Evolutionary conservation across 2,888 invertebrate genomes (phyloP).

Genomic region (Apomyelois bistriatella): DNA sequence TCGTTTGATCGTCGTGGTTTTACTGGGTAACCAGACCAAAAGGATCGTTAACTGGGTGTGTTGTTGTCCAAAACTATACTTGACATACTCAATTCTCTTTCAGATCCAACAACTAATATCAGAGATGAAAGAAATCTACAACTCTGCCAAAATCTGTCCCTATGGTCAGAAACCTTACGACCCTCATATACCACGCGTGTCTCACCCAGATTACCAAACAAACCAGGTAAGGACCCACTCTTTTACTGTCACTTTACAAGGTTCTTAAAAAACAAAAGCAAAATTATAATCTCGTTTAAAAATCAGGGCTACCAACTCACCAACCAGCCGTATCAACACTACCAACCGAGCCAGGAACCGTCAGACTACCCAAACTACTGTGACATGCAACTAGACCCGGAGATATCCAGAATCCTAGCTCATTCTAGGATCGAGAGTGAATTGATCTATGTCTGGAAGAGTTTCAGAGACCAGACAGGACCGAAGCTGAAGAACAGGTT

Average conservation of each 20-base stretch:
- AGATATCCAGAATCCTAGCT: conserved; percentile 83
- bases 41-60: no score
- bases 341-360: conserved; percentile 48
- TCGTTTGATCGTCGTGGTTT: no score
- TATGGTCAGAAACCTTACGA: conserved; percentile 77
- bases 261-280: neutral
- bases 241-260: neutral
- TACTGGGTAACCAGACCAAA: no score
- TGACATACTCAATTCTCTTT: conserved; percentile 15
- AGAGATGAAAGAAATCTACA: conserved; percentile 90
- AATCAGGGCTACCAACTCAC: conserved; percentile 38
- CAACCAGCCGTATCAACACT: conserved; percentile 55
- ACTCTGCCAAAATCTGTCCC: conserved; percentile 86
- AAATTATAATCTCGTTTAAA: neutral
- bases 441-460: conserved; percentile 87
- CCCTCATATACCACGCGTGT: conserved; percentile 51
- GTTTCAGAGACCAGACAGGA: conserved; percentile 90
- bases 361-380: conserved; percentile 66
- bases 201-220: conserved; percentile 30
- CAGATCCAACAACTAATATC: conserved; percentile 86
- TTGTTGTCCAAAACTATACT: no score
- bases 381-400: conserved; percentile 81
- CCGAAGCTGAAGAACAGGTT: conserved; percentile 87
- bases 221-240: conserved; percentile 7
- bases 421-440: conserved; percentile 88